A percentile compares a stretch with the other conserved stretches of the same genome.
These are phyloP conservation scores for Phodopus roborovskii DNA, from an alignment of 2,113 vertebrate genomes.

Conservation along the genomic window DNA sequence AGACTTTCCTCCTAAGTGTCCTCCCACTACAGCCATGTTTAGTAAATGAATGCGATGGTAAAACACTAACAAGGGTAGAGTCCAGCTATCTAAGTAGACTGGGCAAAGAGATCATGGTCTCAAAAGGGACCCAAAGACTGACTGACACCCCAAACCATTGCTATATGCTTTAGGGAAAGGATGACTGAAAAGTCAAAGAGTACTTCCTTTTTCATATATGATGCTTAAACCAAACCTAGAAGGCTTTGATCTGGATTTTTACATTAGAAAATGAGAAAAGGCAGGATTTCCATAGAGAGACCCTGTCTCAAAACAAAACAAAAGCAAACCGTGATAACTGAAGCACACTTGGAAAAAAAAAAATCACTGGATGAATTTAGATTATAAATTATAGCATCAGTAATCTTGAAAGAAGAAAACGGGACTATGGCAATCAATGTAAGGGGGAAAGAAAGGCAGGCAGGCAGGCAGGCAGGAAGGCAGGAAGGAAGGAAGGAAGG, in stretches of 20 bases:
- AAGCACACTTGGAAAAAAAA: background rate
- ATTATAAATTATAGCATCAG: background rate
- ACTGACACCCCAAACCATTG: background rate
- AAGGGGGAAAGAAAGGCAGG: background rate
- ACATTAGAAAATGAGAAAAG: background rate
- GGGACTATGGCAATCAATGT: background rate
- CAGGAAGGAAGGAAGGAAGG: no score
- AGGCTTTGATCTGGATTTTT: background rate
- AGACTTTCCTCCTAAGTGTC: background rate
- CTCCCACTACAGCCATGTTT: background rate
- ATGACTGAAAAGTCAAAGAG: constrained; percentile 63
- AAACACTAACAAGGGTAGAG: background rate
- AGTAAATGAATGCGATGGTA: background rate
- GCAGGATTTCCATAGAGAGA: background rate
- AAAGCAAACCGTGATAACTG: background rate
- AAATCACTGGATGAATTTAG: background rate
- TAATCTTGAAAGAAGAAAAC: background rate
- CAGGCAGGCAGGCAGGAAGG: no score
- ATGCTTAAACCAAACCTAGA: background rate
- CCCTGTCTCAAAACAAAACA: background rate
- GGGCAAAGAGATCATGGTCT: background rate
- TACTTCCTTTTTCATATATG: background rate
- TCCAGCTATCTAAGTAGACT: background rate
- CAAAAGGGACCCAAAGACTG: background rate
- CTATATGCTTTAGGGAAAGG: background rate